Percentiles rank a stretch among this genome's conserved stretches.
These are phyloP conservation scores for Tetragonula clypearis DNA, from an alignment of 1,140 invertebrate species.

Conservation along the genomic window DNA sequence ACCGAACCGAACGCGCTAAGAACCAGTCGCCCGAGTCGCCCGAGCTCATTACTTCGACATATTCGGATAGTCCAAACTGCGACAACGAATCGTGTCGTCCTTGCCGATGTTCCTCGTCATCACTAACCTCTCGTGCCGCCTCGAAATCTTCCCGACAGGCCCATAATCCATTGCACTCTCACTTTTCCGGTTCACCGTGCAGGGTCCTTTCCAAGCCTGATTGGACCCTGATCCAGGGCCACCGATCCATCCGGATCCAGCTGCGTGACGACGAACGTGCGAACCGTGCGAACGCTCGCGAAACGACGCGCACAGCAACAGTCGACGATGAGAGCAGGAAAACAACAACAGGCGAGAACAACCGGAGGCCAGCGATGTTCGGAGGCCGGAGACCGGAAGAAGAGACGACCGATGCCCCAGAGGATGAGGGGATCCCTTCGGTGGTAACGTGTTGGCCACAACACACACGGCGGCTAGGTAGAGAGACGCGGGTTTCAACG, in stretches of 20 bases:
- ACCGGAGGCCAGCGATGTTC: background rate
- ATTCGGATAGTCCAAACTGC: background rate
- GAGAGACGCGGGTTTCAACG: conserved; percentile 72
- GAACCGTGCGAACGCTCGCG: conserved; percentile 8
- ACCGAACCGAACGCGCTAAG: background rate
- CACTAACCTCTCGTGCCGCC: background rate
- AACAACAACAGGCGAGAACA: conserved; percentile 6
- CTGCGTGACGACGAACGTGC: background rate
- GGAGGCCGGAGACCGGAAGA: background rate
- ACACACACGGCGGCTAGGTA: conserved; percentile 54
- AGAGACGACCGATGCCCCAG: conserved; percentile 20
- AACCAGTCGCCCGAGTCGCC: background rate
- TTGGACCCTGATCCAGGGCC: background rate
- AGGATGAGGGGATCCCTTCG: background rate
- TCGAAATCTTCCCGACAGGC: background rate
- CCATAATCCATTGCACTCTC: conserved; percentile 53
- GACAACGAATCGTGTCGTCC: background rate
- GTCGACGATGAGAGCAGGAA: background rate
- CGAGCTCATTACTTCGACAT: conserved; percentile 23
- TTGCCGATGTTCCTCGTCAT: background rate
- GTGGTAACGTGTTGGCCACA: conserved; percentile 16
- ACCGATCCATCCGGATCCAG: background rate
- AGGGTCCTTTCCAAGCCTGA: background rate
- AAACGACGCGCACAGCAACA: background rate
- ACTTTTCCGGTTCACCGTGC: conserved; percentile 18